Base-by-base conservation (phyloP, 2,797 vertebrate species). In the Corythornis leucogaster region DNA sequence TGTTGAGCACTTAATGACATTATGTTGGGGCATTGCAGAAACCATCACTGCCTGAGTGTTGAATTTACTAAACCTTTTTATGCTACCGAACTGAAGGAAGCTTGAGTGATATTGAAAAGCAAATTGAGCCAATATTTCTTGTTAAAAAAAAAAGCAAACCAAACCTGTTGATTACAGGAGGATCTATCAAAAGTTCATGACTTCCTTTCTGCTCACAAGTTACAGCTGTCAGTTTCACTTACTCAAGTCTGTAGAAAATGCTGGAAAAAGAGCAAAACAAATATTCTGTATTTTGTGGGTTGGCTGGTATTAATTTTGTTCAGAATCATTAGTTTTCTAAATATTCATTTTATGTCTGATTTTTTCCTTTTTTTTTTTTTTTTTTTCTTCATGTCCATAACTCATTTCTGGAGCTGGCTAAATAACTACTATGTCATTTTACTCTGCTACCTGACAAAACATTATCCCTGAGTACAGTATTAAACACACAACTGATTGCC, bases 1-100 rank as follows among this genome's bases (percentile, higher is more conserved):
- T 97, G 96, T 97, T 97, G 97, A 96, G 95, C 97, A 97, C 94
- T 97, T 98, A 97, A 97, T 97, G 96, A 96, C 96, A 96, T 97
- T 97, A 96, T 94, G 92, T 97, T 96, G 96, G 96, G 95, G 95
- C 96, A 97, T 89, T 95, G 93, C 94, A 96, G 95, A 95, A 96
- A 80, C 86, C 93, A 89, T 96, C 88, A 89, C 91, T 77, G 81
- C 85, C 93, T 93, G 62, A 96, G 94, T 80, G 85, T 92, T 96
- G 91, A 96, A 97, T 93, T 96, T 96, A 93, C 95, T 96, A 96
- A 97, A 96, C 90, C 87, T 94, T 92, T 97, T 96, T 95, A 95
- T 94, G 73, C 90, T 80, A 92, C 87, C 24, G 42, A 95, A 92
- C 92, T 90, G 89, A 94, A 94, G 95, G 94, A 91, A 82, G 84